A percentile compares a stretch with the other conserved stretches of the same genome.
Evolutionary conservation across 2,797 vertebrate genomes (phyloP).

Genomic region (Coccyzus lansbergi): DNA sequence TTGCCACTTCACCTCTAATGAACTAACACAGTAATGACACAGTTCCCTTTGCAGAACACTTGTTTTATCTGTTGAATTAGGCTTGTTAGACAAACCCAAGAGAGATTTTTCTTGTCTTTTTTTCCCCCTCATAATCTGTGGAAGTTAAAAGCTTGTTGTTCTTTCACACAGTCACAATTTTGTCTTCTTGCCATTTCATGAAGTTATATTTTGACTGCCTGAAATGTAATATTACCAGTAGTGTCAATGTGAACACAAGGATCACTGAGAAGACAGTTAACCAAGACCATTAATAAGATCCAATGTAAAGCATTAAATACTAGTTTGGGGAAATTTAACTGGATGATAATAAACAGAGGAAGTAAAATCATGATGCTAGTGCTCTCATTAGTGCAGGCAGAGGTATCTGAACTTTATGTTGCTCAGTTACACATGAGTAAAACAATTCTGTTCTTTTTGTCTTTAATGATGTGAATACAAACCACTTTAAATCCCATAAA

Average conservation of each 20-base stretch:
- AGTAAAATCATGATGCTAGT: neutral
- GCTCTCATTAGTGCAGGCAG: neutral
- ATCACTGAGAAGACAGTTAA: neutral
- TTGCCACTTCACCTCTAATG: neutral
- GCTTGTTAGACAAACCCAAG: conserved; percentile 15
- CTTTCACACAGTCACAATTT: neutral
- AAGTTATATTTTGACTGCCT: neutral
- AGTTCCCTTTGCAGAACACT: neutral
- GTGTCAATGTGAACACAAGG: neutral
- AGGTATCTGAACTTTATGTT: neutral
- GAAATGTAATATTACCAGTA: neutral
- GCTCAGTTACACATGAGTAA: neutral
- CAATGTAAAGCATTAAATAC: neutral
- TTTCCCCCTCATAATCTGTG: neutral
- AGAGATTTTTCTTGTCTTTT: neutral
- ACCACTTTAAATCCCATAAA: neutral
- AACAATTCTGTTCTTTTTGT: neutral
- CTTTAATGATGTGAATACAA: neutral
- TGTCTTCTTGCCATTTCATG: neutral
- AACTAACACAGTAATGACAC: neutral
- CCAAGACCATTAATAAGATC: neutral
- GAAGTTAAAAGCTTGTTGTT: neutral
- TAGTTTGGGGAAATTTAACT: neutral
- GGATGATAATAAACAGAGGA: neutral
- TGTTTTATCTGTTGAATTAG: conserved; percentile 23